A percentile compares a stretch with the other conserved stretches of the same genome.
These are phyloP conservation scores for Graptemys geographica DNA, from an alignment of 2,797 vertebrate genomes.

Conservation along the genomic window DNA sequence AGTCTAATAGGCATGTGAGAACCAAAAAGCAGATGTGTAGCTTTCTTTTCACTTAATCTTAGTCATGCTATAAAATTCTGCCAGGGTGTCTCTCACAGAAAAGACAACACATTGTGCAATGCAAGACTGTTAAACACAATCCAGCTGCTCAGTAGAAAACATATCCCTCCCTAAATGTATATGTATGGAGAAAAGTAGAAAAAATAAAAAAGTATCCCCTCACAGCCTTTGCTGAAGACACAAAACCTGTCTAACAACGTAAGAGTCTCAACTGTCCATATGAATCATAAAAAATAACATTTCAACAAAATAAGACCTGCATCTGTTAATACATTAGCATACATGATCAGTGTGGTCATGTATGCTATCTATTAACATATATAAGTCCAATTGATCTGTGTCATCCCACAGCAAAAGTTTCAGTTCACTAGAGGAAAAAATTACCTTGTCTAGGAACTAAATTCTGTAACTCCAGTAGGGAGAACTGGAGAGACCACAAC, in stretches of 20 bases:
- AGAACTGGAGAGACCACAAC: conserved; percentile 52
- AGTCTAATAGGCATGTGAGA: neutral
- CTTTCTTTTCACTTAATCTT: neutral
- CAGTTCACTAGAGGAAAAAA: conserved; percentile 48
- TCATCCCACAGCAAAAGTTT: conserved; percentile 31
- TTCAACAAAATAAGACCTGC: conserved; percentile 37
- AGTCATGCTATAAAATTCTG: conserved; percentile 11
- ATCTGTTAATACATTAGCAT: conserved; percentile 13
- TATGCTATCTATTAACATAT: neutral
- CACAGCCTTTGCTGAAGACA: neutral
- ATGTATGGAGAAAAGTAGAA: neutral
- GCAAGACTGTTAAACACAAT: neutral
- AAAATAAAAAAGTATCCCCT: neutral
- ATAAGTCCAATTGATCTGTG: neutral
- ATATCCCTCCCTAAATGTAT: neutral
- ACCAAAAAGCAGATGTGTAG: conserved; percentile 13
- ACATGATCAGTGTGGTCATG: conserved; percentile 12
- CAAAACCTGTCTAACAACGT: neutral
- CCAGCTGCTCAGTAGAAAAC: conserved; percentile 21
- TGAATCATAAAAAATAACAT: conserved; percentile 9
- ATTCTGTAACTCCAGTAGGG: conserved; percentile 61
- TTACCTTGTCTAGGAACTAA: conserved; percentile 18
- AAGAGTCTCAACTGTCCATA: neutral
- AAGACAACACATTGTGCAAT: neutral
- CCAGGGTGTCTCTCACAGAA: neutral